These are phyloP conservation scores for Armadillidium nasatum DNA, from an alignment of 1,140 invertebrate species.

Conservation along the genomic window DNA sequence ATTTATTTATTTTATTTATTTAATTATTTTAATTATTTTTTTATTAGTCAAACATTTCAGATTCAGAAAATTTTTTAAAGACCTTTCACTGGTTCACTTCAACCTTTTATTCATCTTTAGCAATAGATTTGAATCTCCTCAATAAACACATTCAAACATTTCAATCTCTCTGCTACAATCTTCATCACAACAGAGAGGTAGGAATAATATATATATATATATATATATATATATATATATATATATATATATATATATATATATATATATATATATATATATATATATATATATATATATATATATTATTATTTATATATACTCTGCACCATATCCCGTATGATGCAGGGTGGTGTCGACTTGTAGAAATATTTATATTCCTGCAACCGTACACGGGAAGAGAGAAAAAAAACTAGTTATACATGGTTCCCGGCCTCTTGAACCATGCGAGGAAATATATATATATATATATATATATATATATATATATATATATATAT, in stretches of 20 bases:
- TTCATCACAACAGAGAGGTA: background rate
- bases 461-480: too few species aligned
- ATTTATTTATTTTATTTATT: too few species aligned
- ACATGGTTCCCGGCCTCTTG: too few species aligned
- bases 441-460: too few species aligned
- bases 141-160: background rate
- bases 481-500: too few species aligned
- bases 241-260: slow-evolving; percentile 1
- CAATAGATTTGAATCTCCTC: background rate
- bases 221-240: slow-evolving; percentile 11
- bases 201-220: background rate
- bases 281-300: background rate
- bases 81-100: background rate
- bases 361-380: too few species aligned
- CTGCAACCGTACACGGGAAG: too few species aligned
- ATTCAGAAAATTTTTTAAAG: background rate
- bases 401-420: too few species aligned
- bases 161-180: background rate
- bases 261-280: background rate
- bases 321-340: too few species aligned
- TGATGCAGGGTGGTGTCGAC: too few species aligned
- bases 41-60: too few species aligned
- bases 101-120: background rate
- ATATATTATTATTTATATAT: background rate
- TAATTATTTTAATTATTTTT: too few species aligned